A percentile compares a stretch with the other conserved stretches of the same genome.
Evolutionary conservation across 2,797 vertebrate genomes (phyloP).

Genomic region (Characodon lateralis): DNA sequence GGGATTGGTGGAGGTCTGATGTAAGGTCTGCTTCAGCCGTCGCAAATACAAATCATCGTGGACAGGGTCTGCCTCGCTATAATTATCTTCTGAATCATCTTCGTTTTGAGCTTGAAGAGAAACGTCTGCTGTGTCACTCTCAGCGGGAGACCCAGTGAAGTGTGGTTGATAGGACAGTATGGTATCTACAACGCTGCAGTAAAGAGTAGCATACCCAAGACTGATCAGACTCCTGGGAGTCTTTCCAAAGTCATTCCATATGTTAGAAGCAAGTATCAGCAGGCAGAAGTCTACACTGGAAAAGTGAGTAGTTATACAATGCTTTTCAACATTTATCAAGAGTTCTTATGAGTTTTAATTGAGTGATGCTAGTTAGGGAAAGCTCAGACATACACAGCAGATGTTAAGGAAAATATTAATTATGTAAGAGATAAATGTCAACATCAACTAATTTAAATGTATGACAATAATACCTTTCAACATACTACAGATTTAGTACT

Average conservation of each 20-base stretch:
- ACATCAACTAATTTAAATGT: neutral
- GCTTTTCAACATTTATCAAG: constrained; percentile 9
- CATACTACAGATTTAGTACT: neutral
- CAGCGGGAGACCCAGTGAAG: constrained; percentile 18
- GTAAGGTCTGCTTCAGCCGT: constrained; percentile 61
- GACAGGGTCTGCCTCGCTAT: constrained; percentile 85
- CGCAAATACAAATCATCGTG: constrained; percentile 79
- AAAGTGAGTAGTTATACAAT: constrained; percentile 4
- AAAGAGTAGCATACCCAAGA: constrained; percentile 40
- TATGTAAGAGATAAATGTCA: neutral
- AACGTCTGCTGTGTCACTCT: constrained; percentile 58
- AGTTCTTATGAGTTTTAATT: neutral
- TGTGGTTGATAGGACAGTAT: constrained; percentile 28
- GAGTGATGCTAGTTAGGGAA: neutral
- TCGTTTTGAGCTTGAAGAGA: constrained; percentile 76
- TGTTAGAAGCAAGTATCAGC: constrained; percentile 7
- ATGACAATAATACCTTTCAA: neutral
- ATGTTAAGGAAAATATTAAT: neutral
- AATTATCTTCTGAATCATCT: constrained; percentile 73
- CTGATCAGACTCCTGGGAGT: constrained; percentile 1
- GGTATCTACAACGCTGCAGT: constrained; percentile 44
- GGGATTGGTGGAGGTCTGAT: constrained; percentile 72
- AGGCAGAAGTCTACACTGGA: neutral
- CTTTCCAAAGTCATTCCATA: constrained; percentile 8
- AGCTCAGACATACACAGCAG: neutral